Base-by-base conservation (phyloP, 37 sponge, comb jelly and placozoan genomes). In the Cliona cf. orientalis region DNA sequence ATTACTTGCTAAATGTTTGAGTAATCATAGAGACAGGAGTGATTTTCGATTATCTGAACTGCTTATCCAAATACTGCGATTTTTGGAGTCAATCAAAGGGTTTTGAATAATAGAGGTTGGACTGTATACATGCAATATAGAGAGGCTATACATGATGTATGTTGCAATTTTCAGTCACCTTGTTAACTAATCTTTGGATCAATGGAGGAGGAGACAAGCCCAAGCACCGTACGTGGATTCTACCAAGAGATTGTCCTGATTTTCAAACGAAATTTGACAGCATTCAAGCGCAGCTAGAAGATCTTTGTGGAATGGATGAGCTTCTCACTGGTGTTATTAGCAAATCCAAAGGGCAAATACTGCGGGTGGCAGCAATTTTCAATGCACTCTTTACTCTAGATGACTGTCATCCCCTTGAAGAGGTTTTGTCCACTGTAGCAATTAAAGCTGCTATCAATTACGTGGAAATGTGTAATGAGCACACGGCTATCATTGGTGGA, bases 281-380 rank as follows among this genome's bases (percentile, higher is more conserved):
- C 6, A 5, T 61, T 28, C 63, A 61, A 61, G 28, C 5, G 26
- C 5, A 61, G 5, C 17, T 61, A 5, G 28, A 61, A 28, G 28
- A 61, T 25, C 63, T 61, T 21, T 61, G 63, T 61, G 63, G 26
- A 61, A 12, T 25, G 22, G 63, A 61, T 61, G 63, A 61, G 12
- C 28, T 61, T 61, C 26, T 61, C 6, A 61, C 63, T 22, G 26
- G 63, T 28, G 23, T 61, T n/a, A 21, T 61, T 6, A 61, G 63
- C 63, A 61, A 61, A 61, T n/a, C 22, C 5, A 61, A 61, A 61
- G 63, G 63, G 6, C 63, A 61, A 61, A n/a, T n/a, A 61, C 28
- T 61, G 17, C 17, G 63, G 22, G 63, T 61, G 22, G 63, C 63
- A 61, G 63, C 63, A 25, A 28, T 61, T 61, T 25, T 61, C 5